Base-by-base conservation (phyloP, 2,113 vertebrate genomes). In the Rattus rattus region DNA sequence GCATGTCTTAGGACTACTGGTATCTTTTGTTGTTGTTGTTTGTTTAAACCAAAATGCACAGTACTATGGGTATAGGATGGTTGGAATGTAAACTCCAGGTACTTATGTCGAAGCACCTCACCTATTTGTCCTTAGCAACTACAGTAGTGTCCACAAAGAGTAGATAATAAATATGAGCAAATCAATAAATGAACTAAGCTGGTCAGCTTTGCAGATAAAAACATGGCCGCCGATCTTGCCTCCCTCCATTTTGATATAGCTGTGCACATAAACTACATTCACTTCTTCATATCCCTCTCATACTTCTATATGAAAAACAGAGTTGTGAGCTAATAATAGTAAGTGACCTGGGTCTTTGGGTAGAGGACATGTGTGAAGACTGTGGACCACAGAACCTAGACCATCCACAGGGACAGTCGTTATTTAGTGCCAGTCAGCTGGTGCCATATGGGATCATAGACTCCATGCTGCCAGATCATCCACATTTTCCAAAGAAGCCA, bases 391-490 rank as follows among this genome's bases (percentile, higher is more conserved):
- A 92, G 69, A 90, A 47, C 19, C 61, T 47, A 87, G 49, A 22
- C 83, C 73, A 54, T 73, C 69, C 12, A 73, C 4, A 14, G 49
- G 67, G 61, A 56, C 84, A 95, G 85, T 54, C 90, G 69, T 63
- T 75, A 39, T 56, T 72, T 54, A 76, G n/a, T 36, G 39, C 61
- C 73, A 87, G 91, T 67, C 91, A 96, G 76, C 69, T 97, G 77
- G 65, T 67, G 56, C 88, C 80, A 80, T 92, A 19, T 70, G 70
- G 75, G 80, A 90, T 75, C 49, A 22, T 70, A 39, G 73, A 52
- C 9, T 43, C 69, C 39, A 1, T 30, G 14, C 88, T 95, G 36
- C 47, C 91, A 92, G 84, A 75, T 83, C 73, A 92, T 87, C 28
- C 33, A 67, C 92, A 24, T 77, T 86, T 91, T 61, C 9, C 91